These are phyloP conservation scores for Tiliqua scincoides DNA, from an alignment of 2,113 vertebrate species.

Conservation along the genomic window DNA sequence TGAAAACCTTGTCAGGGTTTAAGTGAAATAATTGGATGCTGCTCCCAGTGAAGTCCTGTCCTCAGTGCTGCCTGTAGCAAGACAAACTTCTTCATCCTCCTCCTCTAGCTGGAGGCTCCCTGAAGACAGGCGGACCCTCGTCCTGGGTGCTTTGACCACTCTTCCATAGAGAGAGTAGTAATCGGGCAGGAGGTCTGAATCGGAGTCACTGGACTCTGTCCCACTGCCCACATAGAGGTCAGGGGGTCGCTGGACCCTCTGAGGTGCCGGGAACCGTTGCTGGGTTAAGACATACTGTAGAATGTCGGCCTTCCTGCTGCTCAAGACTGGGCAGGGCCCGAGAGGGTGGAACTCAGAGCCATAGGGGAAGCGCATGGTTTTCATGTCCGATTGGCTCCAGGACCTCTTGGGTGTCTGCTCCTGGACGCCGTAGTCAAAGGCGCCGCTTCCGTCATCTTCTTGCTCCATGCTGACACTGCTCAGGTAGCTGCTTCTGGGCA, in stretches of 20 bases:
- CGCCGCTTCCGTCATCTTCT: slow-evolving; percentile 69
- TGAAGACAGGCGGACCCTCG: slow-evolving; percentile 88
- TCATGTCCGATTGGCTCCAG: slow-evolving; percentile 90
- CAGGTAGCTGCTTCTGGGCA: slow-evolving; percentile 31
- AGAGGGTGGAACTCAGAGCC: slow-evolving; percentile 90
- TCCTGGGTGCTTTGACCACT: slow-evolving; percentile 71
- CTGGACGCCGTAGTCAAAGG: slow-evolving; percentile 78
- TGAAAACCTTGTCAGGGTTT: accelerated
- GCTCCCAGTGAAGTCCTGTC: slow-evolving; percentile 52
- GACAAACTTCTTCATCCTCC: slow-evolving; percentile 80
- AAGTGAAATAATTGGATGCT: slow-evolving; percentile 68
- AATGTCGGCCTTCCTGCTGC: slow-evolving; percentile 67
- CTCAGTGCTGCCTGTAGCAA: slow-evolving; percentile 39
- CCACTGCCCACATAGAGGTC: slow-evolving; percentile 76
- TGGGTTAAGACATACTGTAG: slow-evolving; percentile 70
- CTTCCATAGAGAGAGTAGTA: slow-evolving; percentile 79
- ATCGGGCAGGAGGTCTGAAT: slow-evolving; percentile 86
- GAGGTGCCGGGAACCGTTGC: slow-evolving; percentile 69
- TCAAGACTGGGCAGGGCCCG: slow-evolving; percentile 87
- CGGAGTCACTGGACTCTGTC: slow-evolving; percentile 88
- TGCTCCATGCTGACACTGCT: slow-evolving; percentile 54
- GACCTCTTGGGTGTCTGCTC: slow-evolving; percentile 84
- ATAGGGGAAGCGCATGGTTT: slow-evolving; percentile 79
- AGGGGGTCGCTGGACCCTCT: slow-evolving; percentile 59
- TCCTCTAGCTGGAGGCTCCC: slow-evolving; percentile 94